Evolutionary conservation across 2,113 vertebrate species (phyloP).

Genomic region (Clarias magur): DNA sequence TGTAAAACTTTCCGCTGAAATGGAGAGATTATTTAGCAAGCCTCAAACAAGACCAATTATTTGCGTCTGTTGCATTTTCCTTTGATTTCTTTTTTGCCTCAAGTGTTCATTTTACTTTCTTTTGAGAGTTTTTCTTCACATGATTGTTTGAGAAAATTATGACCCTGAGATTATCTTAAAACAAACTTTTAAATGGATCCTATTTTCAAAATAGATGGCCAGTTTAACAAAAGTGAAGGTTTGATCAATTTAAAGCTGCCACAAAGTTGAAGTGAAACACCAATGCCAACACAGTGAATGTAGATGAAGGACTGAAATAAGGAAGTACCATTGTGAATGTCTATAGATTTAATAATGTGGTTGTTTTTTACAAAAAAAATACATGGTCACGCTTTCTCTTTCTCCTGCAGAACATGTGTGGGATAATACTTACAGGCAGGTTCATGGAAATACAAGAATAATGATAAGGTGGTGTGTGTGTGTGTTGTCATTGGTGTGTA

Average conservation of each 20-base stretch:
- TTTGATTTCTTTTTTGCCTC: conserved; percentile 10
- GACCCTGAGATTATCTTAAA: background rate
- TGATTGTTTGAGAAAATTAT: background rate
- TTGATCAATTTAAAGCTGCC: background rate
- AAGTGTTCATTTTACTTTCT: background rate
- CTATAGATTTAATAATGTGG: background rate
- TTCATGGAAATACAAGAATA: too few species aligned
- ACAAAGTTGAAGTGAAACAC: background rate
- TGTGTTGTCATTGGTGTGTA: too few species aligned
- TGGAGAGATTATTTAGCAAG: background rate
- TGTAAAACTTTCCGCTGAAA: background rate
- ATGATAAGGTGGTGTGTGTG: too few species aligned
- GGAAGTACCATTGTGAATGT: background rate
- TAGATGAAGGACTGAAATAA: conserved; percentile 8
- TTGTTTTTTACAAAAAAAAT: background rate
- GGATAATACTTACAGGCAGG: background rate
- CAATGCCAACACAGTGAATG: conserved; percentile 18
- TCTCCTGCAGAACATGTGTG: background rate
- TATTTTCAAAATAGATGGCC: background rate
- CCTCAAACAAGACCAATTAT: background rate
- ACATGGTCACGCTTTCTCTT: background rate
- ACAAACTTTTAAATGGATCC: conserved; percentile 2
- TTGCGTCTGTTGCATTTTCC: background rate
- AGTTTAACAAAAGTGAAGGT: background rate
- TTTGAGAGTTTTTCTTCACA: background rate